These are phyloP conservation scores for Conomelus anceps DNA, from an alignment of 2,888 invertebrate species.

Conservation along the genomic window DNA sequence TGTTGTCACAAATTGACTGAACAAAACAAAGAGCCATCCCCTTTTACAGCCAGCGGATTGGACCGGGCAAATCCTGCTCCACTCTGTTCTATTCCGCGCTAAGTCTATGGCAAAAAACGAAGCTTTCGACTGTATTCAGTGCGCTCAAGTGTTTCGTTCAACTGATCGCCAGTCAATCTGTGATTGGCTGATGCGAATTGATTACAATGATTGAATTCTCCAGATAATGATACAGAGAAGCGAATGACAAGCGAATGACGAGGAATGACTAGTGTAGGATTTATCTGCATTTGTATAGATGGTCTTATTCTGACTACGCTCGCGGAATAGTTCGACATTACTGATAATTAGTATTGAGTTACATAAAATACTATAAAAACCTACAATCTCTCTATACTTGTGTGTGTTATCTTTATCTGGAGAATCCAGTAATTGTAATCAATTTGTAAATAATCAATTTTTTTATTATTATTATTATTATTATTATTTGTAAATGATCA, in stretches of 20 bases:
- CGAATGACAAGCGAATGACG: not conserved
- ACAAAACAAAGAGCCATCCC: not conserved
- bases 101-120: not conserved
- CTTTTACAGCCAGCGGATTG: not conserved
- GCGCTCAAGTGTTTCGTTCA: not conserved
- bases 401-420: no score
- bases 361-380: no score
- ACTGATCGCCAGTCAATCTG: not conserved
- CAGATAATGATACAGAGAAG: not conserved
- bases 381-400: no score
- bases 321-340: no score
- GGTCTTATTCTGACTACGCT: no score
- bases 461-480: no score
- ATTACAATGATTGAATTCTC: not conserved
- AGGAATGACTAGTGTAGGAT: not conserved
- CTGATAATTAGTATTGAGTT: no score
- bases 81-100: not conserved
- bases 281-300: not conserved
- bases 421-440: no score
- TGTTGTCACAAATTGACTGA: not conserved
- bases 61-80: not conserved
- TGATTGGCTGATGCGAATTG: not conserved
- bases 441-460: no score
- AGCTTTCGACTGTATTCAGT: not conserved
- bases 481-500: no score